Base-by-base conservation (phyloP, 2,113 vertebrate species). In the Cromileptes altivelis region DNA sequence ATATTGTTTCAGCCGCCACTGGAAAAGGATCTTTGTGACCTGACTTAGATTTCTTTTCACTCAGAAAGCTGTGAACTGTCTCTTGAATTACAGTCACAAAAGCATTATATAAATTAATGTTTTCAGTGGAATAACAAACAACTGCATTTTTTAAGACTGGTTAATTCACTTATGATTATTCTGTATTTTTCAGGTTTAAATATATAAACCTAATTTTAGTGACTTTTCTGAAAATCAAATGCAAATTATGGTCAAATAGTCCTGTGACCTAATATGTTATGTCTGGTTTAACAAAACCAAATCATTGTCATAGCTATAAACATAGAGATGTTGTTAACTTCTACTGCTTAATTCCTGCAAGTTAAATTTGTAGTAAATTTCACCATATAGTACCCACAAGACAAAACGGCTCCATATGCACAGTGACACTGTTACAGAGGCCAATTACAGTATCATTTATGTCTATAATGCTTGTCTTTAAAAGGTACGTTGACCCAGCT, bases 401-500 rank as follows among this genome's bases (percentile, higher is more conserved):
- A n/a, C 21, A 58, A 63, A 27, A 49, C 19, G 25, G 45, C 45
- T 60, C n/a, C 15, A 10, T 61, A 45, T 49, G n/a, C 40, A 42
- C 37, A 45, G 18, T 42, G 19, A 42, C 58, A 30, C 13, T 19
- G 27, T 45, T 33, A 72, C 17, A 33, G 27, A 45, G 13, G 60
- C 49, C 63, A 85, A 57, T 69, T 40, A 70, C 5, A 56, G 17
- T 9, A n/a, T 25, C 70, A 78, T 62, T 70, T 58, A 64, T 64
- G 40, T 55, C 9, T 18, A 10, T 27, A 78, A 61, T 18, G 47
- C n/a, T 21, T 64, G 3, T 52, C 13, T 70, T 61, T 50, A 74
- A 74, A 56, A 47, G 12, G 23, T 58, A 27, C 25, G 63, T n/a
- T 81, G 67, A 88, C 47, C 52, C 45, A 62, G 65, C 33, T 67